Conservation (phyloP, 1,140 invertebrate species). For the Thaumetopoea pityocampa region DNA sequence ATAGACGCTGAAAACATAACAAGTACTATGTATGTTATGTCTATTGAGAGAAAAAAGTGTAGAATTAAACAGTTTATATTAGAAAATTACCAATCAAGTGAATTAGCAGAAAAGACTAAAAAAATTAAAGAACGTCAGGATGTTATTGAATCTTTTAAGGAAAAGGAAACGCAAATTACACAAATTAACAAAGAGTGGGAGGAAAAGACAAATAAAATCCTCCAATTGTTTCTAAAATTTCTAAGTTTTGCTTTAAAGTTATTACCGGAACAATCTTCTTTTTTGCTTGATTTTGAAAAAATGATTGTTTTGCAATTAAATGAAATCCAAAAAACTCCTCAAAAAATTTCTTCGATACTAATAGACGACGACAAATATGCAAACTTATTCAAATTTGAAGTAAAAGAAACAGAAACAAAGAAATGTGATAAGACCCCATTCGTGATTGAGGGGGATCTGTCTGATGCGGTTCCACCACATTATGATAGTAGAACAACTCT, state of each 20-base stretch:
- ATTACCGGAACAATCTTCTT: conserved; percentile 60
- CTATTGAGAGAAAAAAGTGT: conserved; percentile 62
- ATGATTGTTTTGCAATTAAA: conserved; percentile 59
- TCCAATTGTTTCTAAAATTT: conserved; percentile 60
- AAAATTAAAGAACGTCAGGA: conserved; percentile 43
- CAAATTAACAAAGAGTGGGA: conserved; percentile 57
- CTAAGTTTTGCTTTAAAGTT: conserved; percentile 58
- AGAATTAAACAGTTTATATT: conserved; percentile 51
- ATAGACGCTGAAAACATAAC: conserved; percentile 50
- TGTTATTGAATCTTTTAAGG: conserved; percentile 33
- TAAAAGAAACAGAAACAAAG: conserved; percentile 9
- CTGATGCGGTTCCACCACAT: conserved; percentile 29
- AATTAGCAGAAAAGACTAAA: conserved; percentile 39
- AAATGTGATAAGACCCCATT: conserved; percentile 45
- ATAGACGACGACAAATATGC: conserved; percentile 35
- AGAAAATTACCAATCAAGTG: conserved; percentile 38
- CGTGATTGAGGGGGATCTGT: conserved; percentile 41
- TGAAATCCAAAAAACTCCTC: conserved; percentile 46
- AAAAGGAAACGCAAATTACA: conserved; percentile 34
- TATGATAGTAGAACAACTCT: conserved; percentile 60
- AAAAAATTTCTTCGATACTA: conserved; percentile 32
- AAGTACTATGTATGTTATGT: conserved; percentile 60
- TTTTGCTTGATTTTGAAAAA: conserved; percentile 59
- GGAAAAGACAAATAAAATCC: conserved; percentile 53
- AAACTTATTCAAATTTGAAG: conserved; percentile 45